These are phyloP conservation scores for Hydrochoerus hydrochaeris DNA, from an alignment of 2,113 vertebrate genomes.

Conservation along the genomic window DNA sequence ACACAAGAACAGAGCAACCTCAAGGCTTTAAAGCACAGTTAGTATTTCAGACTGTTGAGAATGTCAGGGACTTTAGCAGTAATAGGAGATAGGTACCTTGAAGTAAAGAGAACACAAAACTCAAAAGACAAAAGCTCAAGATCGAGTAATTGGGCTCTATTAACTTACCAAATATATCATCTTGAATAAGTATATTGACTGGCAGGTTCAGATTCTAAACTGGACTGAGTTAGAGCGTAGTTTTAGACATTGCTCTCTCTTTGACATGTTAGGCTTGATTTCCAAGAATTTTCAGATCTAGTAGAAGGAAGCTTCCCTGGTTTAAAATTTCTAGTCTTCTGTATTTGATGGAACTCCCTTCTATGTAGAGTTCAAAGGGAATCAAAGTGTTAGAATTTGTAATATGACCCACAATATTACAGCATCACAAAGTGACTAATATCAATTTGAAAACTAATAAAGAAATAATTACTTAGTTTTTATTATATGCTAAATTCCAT, in stretches of 20 bases:
- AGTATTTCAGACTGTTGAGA: not conserved
- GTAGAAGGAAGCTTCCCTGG: slow-evolving; percentile 1
- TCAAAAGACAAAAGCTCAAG: not conserved
- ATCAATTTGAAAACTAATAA: not conserved
- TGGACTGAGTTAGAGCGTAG: not conserved
- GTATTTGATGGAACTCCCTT: not conserved
- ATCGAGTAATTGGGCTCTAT: not conserved
- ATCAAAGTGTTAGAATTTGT: not conserved
- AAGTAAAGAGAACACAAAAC: slow-evolving; percentile 24
- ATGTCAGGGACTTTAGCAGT: slow-evolving; percentile 17
- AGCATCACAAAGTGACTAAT: slow-evolving; percentile 8
- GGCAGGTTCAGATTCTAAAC: slow-evolving; percentile 18
- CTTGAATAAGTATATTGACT: not conserved
- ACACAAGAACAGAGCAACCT: slow-evolving; percentile 48
- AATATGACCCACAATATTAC: not conserved
- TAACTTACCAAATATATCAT: not conserved
- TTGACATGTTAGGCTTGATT: not conserved
- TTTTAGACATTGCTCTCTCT: not conserved
- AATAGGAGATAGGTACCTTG: not conserved
- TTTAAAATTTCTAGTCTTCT: not conserved
- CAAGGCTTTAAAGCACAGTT: not conserved
- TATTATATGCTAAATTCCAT: not conserved
- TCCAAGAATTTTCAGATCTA: not conserved
- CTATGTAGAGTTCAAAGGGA: not conserved
- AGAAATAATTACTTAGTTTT: slow-evolving; percentile 4